Evolutionary conservation across 2,113 vertebrate species (phyloP).

Genomic region (Gorsachius goisagi): DNA sequence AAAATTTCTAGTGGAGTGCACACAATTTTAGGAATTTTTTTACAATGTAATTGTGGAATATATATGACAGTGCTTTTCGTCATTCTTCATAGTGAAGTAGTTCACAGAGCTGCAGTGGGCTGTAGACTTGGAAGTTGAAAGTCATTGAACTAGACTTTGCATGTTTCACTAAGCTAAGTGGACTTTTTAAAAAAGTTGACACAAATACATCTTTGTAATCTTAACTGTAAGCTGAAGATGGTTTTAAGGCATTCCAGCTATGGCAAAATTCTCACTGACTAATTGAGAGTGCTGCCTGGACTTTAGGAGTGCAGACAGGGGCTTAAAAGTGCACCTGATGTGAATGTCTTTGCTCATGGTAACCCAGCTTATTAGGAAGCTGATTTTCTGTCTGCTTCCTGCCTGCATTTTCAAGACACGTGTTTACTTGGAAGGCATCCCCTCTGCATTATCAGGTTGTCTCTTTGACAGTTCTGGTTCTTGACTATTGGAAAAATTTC

Average conservation of each 20-base stretch:
- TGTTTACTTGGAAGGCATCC: not conserved
- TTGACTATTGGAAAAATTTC: not conserved
- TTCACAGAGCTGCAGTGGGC: not conserved
- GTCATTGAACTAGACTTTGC: not conserved
- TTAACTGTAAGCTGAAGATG: not conserved
- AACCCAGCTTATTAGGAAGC: not conserved
- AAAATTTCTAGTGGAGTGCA: not conserved
- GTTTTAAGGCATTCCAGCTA: not conserved
- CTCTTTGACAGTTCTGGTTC: not conserved
- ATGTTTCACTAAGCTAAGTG: not conserved
- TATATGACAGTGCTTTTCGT: not conserved
- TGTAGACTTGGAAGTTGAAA: not conserved
- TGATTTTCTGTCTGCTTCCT: not conserved
- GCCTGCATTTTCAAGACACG: not conserved
- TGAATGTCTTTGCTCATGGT: not conserved
- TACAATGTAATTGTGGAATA: not conserved
- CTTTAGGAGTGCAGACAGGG: not conserved
- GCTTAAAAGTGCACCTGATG: not conserved
- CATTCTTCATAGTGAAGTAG: not conserved
- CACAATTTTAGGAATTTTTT: not conserved
- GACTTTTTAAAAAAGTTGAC: not conserved
- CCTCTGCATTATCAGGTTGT: not conserved
- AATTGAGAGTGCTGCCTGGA: not conserved
- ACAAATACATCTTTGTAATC: not conserved
- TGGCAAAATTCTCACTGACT: not conserved